These are phyloP conservation scores for Oncopodura yosiiana DNA, from an alignment of 1,140 invertebrate genomes.

Conservation along the genomic window DNA sequence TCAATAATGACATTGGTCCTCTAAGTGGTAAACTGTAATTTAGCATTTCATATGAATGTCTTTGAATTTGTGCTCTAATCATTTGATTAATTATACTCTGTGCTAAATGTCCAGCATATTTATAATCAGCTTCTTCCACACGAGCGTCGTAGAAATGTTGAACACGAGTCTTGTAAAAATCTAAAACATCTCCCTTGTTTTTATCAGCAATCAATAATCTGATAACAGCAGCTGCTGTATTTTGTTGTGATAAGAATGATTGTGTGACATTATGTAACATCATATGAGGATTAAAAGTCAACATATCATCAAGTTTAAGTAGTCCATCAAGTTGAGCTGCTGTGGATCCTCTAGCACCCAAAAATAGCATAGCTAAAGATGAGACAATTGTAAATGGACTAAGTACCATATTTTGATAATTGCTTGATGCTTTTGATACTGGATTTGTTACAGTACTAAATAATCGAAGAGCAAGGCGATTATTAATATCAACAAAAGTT, in stretches of 20 bases:
- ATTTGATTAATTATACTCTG: slow-evolving; percentile 36
- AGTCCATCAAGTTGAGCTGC: slow-evolving; percentile 81
- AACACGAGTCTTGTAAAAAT: slow-evolving; percentile 73
- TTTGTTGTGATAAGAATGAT: slow-evolving; percentile 40
- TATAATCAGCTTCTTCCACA: slow-evolving; percentile 71
- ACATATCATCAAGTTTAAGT: slow-evolving; percentile 70
- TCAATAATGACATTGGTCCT: slow-evolving; percentile 31
- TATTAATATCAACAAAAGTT: slow-evolving; percentile 63
- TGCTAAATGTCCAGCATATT: slow-evolving; percentile 38
- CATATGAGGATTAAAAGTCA: slow-evolving; percentile 76
- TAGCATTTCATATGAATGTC: slow-evolving; percentile 35
- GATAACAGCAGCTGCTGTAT: slow-evolving; percentile 34
- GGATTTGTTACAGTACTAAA: slow-evolving; percentile 47
- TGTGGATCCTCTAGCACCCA: slow-evolving; percentile 73
- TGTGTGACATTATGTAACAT: slow-evolving; percentile 73
- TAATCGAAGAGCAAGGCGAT: slow-evolving; percentile 69
- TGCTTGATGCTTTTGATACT: slow-evolving; percentile 52
- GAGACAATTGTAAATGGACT: slow-evolving; percentile 76
- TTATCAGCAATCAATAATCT: slow-evolving; percentile 33
- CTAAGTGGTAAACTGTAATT: slow-evolving; percentile 30
- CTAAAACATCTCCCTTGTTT: slow-evolving; percentile 62
- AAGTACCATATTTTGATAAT: slow-evolving; percentile 61
- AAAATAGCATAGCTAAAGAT: slow-evolving; percentile 73
- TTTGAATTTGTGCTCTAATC: slow-evolving; percentile 34
- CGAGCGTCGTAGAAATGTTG: slow-evolving; percentile 74